Evolutionary conservation across 2,113 vertebrate genomes (phyloP), one percentile per base, ranked within the genome.

Genomic region (Megalops atlanticus): DNA sequence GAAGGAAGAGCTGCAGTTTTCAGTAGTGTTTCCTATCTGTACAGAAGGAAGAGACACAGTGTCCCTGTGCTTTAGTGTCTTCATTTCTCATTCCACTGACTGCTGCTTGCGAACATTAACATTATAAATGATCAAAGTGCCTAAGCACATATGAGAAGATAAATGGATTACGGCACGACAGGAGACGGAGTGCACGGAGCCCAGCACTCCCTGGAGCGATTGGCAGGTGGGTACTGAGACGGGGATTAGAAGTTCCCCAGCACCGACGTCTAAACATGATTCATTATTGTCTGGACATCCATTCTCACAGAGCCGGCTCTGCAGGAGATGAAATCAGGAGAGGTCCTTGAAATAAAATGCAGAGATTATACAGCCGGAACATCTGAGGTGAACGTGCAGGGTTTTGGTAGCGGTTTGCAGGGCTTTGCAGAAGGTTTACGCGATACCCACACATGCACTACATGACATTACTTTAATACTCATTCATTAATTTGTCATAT

Each of bases 241-340:
- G 31, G 58, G n/a, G 58, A 24, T 64, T 64, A 64, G 4, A 64
- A 64, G n/a, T 64, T 64, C 58, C 8, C 58, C 58, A 31, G 31
- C 58, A 11, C n/a, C 58, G n/a, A 31, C 58, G n/a, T 64, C 58
- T 64, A 64, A 64, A 64, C n/a, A 64, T 64, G 58, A 64, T 64
- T 64, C 4, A 64, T 64, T 64, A 64, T 64, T 64, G n/a, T 11
- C n/a, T 31, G 58, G 8, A n/a, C 58, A 31, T 64, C 21, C n/a
- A 64, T 64, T 31, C 31, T 11, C 58, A 31, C n/a, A 31, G 21
- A 52, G 49, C 49, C 52, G 21, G 52, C 58, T 64, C 58, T n/a
- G 52, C 52, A 24, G 21, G 52, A 3, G 2, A n/a, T 27, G n/a
- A n/a, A 64, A 31, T 11, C 7, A 10, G 58, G 58, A 31, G 58